phyloP scores from a whole-genome alignment of 2,113 vertebrate genomes.

The Circaetus cinerascens region DNA sequence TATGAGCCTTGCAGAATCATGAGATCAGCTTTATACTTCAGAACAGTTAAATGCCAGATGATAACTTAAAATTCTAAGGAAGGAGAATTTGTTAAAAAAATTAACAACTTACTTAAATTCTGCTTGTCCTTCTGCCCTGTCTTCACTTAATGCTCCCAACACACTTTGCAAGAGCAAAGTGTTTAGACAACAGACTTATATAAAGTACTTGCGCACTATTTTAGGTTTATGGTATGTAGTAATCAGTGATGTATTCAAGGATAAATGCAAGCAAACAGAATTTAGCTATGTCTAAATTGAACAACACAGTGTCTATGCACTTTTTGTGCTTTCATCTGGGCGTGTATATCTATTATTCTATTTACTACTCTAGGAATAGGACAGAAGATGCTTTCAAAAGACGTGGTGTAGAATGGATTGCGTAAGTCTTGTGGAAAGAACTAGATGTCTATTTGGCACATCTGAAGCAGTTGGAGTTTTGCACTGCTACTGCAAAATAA shows the following conservation, averaged over 20 bases:
- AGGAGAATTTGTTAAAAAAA: not conserved
- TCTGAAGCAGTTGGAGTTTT: not conserved
- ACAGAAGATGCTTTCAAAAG: not conserved
- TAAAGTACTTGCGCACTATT: not conserved
- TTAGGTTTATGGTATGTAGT: not conserved
- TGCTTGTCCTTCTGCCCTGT: not conserved
- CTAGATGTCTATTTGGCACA: not conserved
- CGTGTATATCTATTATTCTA: not conserved
- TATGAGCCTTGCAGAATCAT: not conserved
- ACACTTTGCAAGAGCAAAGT: not conserved
- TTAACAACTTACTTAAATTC: not conserved
- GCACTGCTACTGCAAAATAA: not conserved
- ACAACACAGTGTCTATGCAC: not conserved
- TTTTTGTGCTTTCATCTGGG: not conserved
- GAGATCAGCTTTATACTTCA: not conserved
- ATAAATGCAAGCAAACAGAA: not conserved
- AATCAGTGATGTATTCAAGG: not conserved
- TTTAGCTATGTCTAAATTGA: not conserved
- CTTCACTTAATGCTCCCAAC: not conserved
- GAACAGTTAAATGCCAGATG: not conserved
- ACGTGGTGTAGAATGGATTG: not conserved
- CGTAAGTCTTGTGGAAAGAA: not conserved
- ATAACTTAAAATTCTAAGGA: not conserved
- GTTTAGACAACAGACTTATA: not conserved
- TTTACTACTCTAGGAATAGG: not conserved